These are phyloP conservation scores for Clarias magur DNA, from an alignment of 2,113 vertebrate species.

Conservation along the genomic window DNA sequence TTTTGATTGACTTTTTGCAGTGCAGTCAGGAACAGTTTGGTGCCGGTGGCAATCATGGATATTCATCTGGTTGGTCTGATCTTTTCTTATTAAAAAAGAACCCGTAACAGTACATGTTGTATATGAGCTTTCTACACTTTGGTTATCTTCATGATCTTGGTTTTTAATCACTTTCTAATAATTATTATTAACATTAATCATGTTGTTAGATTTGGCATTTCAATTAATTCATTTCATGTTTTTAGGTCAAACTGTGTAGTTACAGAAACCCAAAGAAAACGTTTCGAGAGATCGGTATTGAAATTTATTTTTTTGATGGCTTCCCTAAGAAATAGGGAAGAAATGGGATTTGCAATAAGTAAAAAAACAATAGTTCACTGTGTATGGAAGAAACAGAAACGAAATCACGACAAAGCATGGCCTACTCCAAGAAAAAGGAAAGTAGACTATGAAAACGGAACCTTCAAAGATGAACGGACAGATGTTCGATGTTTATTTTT, in stretches of 20 bases:
- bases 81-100: not conserved
- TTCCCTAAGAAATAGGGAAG: too few species aligned
- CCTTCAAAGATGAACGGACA: too few species aligned
- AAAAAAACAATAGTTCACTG: too few species aligned
- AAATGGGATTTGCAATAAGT: too few species aligned
- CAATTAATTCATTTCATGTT: not conserved
- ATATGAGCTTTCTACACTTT: not conserved
- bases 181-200: not conserved
- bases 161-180: not conserved
- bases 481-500: too few species aligned
- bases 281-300: not conserved
- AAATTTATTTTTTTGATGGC: too few species aligned
- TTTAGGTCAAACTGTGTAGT: not conserved
- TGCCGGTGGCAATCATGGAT: not conserved
- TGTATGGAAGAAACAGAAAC: too few species aligned
- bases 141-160: not conserved
- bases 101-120: not conserved
- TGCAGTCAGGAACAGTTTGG: not conserved
- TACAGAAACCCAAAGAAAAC: too few species aligned
- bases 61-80: not conserved
- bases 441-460: too few species aligned
- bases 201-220: not conserved
- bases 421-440: too few species aligned
- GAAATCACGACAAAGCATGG: too few species aligned
- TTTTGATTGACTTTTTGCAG: not conserved